These are phyloP conservation scores for Tribolium freemani DNA, from an alignment of 2,888 invertebrate genomes.

Conservation along the genomic window DNA sequence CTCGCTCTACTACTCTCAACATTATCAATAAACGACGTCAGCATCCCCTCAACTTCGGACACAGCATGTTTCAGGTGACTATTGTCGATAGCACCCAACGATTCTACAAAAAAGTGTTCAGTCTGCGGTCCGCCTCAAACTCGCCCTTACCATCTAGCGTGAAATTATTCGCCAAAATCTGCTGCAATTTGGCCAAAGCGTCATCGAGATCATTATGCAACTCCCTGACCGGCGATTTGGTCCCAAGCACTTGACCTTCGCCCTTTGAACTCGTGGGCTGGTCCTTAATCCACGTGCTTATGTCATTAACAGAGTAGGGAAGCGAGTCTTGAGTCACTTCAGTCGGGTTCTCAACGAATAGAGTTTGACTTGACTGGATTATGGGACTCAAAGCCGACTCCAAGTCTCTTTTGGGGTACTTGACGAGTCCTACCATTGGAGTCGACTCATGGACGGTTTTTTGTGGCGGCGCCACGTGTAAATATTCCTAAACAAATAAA, in stretches of 20 bases:
- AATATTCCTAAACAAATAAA: constrained; percentile 18
- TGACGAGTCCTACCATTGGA: constrained; percentile 57
- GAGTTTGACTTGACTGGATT: constrained; percentile 52
- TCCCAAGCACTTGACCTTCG: neutral
- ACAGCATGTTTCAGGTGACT: constrained; percentile 78
- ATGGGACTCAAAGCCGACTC: constrained; percentile 72
- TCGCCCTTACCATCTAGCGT: constrained; percentile 72
- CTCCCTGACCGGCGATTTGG: constrained; percentile 65
- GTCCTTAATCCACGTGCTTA: constrained; percentile 79
- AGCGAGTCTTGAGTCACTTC: constrained; percentile 50
- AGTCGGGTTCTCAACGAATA: neutral
- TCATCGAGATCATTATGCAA: constrained; percentile 79
- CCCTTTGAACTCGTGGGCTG: constrained; percentile 55
- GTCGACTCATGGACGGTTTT: constrained; percentile 58
- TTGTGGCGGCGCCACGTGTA: constrained; percentile 20
- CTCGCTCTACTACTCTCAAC: constrained; percentile 73
- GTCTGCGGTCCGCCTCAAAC: neutral
- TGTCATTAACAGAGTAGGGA: constrained; percentile 71
- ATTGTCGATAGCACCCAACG: constrained; percentile 75
- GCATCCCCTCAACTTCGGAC: constrained; percentile 79
- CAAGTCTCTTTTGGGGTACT: constrained; percentile 63
- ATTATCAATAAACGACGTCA: constrained; percentile 77
- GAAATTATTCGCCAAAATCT: constrained; percentile 79
- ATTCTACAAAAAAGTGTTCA: constrained; percentile 55
- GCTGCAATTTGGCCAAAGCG: constrained; percentile 78